A percentile compares a stretch with the other conserved stretches of the same genome.
Evolutionary conservation across 2,113 vertebrate genomes (phyloP).

Genomic region (Nesoenas mayeri): DNA sequence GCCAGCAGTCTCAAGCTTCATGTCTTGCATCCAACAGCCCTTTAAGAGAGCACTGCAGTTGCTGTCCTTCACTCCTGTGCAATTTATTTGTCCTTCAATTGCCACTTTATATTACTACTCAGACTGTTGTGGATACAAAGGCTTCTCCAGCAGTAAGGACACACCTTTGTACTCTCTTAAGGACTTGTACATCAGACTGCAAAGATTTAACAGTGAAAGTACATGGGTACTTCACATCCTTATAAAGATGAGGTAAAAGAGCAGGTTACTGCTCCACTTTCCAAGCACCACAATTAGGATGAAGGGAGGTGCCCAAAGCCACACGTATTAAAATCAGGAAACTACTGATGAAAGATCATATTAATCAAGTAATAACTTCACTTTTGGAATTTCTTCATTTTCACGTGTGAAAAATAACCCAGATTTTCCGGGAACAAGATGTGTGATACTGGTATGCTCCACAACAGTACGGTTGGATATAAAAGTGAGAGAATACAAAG

Average conservation of each 20-base stretch:
- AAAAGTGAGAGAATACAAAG: neutral
- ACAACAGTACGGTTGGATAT: neutral
- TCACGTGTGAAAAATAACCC: neutral
- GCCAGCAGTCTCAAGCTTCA: neutral
- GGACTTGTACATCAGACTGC: neutral
- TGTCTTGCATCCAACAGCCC: fast-evolving
- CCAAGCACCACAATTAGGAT: neutral
- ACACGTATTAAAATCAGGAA: neutral
- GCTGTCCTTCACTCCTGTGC: neutral
- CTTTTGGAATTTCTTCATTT: neutral
- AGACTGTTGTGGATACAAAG: neutral
- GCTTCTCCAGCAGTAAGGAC: neutral
- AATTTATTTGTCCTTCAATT: neutral
- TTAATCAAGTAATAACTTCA: neutral
- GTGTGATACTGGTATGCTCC: neutral
- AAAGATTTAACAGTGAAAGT: neutral
- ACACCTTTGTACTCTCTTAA: neutral
- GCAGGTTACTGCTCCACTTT: neutral
- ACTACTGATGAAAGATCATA: fast-evolving
- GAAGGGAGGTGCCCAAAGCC: neutral
- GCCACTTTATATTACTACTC: neutral
- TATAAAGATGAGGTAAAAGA: neutral
- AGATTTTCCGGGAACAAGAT: neutral
- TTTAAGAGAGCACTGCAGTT: neutral
- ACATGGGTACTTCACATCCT: neutral